A percentile compares a stretch with the other conserved stretches of the same genome.
These are phyloP conservation scores for Xestia xanthographa DNA, from an alignment of 2,888 invertebrate genomes.

Conservation along the genomic window DNA sequence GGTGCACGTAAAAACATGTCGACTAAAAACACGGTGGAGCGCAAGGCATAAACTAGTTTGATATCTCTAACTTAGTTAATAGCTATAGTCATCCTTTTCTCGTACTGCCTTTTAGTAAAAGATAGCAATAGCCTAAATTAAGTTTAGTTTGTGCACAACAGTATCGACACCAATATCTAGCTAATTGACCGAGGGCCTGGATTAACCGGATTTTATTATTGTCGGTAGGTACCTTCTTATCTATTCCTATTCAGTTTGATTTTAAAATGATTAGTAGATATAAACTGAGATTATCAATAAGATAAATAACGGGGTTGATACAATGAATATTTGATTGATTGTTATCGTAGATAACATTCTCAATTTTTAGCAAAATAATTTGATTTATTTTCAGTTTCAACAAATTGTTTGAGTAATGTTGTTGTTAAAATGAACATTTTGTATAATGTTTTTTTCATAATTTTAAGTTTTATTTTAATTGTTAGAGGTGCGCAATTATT, in stretches of 20 bases:
- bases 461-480: constrained; percentile 27
- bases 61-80: too few species aligned
- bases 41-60: too few species aligned
- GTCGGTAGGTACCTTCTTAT: constrained; percentile 37
- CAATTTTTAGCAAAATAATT: constrained; percentile 26
- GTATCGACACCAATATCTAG: too few species aligned
- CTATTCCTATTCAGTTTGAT: constrained; percentile 31
- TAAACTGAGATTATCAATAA: constrained; percentile 54
- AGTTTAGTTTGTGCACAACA: too few species aligned
- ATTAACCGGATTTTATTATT: constrained; percentile 18
- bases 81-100: too few species aligned
- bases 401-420: constrained; percentile 26
- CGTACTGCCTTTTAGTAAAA: too few species aligned
- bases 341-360: constrained; percentile 41
- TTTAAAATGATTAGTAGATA: constrained; percentile 32
- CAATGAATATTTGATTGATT: constrained; percentile 42
- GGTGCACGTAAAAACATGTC: too few species aligned
- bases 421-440: constrained; percentile 40
- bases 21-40: too few species aligned
- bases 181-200: constrained; percentile 8
- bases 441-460: constrained; percentile 11
- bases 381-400: constrained; percentile 43
- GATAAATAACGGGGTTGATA: constrained; percentile 44
- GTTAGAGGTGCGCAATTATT: constrained; percentile 36
- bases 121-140: too few species aligned